Evolutionary conservation across 2,888 invertebrate genomes (phyloP), one percentile per base, ranked within the genome.

Genomic region (Ichneumoninae sp.): DNA sequence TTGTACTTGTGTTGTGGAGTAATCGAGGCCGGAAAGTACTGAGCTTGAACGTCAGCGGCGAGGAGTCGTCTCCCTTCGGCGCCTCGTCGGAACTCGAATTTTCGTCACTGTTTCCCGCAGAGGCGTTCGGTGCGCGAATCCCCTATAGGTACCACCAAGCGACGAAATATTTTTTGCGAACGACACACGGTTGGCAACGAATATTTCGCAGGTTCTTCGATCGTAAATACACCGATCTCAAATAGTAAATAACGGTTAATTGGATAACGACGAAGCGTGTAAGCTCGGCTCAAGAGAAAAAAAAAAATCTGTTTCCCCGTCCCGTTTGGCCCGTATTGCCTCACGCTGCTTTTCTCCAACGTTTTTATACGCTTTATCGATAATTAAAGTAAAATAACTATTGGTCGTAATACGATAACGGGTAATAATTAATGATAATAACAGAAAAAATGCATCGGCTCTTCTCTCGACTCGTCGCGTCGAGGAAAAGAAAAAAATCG

Each of bases 341-440:
- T 71, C 79, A 79, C 79, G 65, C 60, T 66, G 85, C 81, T 85
- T 85, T 50, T 52, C 82, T 82, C 76, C 82, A 82, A 85, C 75
- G 54, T 85, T 85, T 85, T 85, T 82, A 85, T 85, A 85, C 78
- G 82, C 85, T 82, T 85, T 83, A 85, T 75, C 81, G 66, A 83
- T 81, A 78, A 81, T 83, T 52, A 70, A 70, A 52, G 44, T 66
- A 33, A 76, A 74, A 50, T 60, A 68, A 47, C 63, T 69, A 78
- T 75, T 78, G 69, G 50, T 65, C n/a, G 47, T 73, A 81, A 77
- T 77, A 83, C 76, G 57, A 57, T 81, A 81, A 85, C 84, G 81
- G 77, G 78, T 78, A 40, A 83, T 68, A 76, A 81, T 40, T 83
- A 79, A 75, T 83, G 57, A 74, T 81, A 84, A 83, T 81, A 40